phyloP scores from a whole-genome alignment of 1,140 invertebrate genomes.

The Drosophila kanapiae region DNA sequence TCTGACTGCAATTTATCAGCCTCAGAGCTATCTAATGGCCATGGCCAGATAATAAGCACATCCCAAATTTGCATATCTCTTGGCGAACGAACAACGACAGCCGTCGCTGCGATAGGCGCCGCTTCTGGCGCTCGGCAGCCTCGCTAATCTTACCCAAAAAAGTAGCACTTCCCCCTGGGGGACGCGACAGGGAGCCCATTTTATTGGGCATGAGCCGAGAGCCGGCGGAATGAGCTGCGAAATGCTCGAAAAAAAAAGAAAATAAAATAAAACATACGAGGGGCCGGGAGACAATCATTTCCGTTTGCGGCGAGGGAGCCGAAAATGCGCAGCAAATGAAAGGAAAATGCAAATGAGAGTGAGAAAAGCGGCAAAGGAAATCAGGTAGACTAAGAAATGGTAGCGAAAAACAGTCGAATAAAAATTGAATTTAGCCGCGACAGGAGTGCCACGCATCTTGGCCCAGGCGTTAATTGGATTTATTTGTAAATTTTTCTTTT shows the following conservation, averaged over 20 bases:
- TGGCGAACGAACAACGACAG: slow-evolving; percentile 28
- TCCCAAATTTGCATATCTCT: slow-evolving; percentile 44
- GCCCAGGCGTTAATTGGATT: slow-evolving; percentile 54
- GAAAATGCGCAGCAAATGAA: slow-evolving; percentile 53
- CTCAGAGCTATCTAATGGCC: slow-evolving; percentile 32
- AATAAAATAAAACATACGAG: slow-evolving; percentile 11
- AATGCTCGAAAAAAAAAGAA: slow-evolving; percentile 9
- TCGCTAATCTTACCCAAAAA: slow-evolving; percentile 65
- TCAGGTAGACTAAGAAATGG: slow-evolving; percentile 3
- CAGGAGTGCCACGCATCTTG: slow-evolving; percentile 15
- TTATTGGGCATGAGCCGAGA: not conserved
- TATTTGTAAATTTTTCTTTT: slow-evolving; percentile 62
- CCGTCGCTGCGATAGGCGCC: slow-evolving; percentile 10
- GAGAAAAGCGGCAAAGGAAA: slow-evolving; percentile 32
- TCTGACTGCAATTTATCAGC: slow-evolving; percentile 46
- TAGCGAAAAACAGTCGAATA: slow-evolving; percentile 8
- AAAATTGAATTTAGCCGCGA: slow-evolving; percentile 17
- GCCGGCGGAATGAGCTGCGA: slow-evolving; percentile 14
- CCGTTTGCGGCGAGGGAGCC: slow-evolving; percentile 21
- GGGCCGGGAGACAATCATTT: slow-evolving; percentile 40
- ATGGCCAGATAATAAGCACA: slow-evolving; percentile 42
- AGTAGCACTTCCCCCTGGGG: slow-evolving; percentile 36
- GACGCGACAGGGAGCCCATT: slow-evolving; percentile 30
- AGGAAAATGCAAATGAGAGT: slow-evolving; percentile 61
- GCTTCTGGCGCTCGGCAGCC: slow-evolving; percentile 55